Percentiles rank a stretch among this genome's conserved stretches.
Conservation (phyloP, 2,888 invertebrate species). For the Mythimna pallens region DNA sequence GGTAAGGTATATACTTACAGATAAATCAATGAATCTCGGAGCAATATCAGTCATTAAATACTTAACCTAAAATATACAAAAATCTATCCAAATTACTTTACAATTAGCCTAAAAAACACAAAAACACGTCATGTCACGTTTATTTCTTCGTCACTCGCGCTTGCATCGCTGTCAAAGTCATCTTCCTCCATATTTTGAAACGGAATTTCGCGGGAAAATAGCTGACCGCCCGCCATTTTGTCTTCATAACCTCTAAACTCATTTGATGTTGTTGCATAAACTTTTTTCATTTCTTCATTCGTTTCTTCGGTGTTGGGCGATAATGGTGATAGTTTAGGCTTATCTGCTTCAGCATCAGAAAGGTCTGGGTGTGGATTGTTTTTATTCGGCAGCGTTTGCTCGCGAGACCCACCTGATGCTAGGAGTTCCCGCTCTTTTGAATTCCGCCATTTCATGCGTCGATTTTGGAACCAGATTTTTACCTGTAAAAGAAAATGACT, state of each 20-base stretch:
- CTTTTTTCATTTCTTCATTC: constrained; percentile 78
- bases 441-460: constrained; percentile 99
- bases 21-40: background rate
- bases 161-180: constrained; percentile 89
- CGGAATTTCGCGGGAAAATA: constrained; percentile 77
- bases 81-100: constrained; percentile 47
- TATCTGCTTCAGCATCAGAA: constrained; percentile 96
- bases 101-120: constrained; percentile 57
- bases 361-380: constrained; percentile 99
- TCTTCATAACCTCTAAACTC: constrained; percentile 79
- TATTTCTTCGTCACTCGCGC: constrained; percentile 95
- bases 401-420: constrained; percentile 97
- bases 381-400: constrained; percentile 98
- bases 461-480: constrained; percentile 97
- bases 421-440: constrained; percentile 98
- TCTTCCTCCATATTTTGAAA: constrained; percentile 83
- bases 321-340: constrained; percentile 92
- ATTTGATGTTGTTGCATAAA: constrained; percentile 78
- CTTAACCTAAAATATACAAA: constrained; percentile 58
- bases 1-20: background rate
- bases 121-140: constrained; percentile 95
- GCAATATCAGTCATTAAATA: background rate
- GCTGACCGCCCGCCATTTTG: constrained; percentile 78
- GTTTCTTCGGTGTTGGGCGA: constrained; percentile 86
- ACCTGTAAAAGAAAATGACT: constrained; percentile 82